Conservation (phyloP, 2,888 invertebrate genomes). For the Himalopsyche tibetana region DNA sequence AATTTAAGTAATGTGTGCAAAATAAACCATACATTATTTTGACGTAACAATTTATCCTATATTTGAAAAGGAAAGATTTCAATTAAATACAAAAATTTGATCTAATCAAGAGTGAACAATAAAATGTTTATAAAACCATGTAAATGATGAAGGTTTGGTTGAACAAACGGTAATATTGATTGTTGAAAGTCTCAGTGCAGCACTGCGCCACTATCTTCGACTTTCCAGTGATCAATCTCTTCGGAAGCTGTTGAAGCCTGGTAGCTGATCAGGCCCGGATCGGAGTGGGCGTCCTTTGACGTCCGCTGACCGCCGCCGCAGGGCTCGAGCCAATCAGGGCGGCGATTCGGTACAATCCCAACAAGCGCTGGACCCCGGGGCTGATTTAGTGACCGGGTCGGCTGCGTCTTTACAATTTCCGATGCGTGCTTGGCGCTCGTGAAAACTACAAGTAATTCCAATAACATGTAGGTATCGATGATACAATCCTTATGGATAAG, state of each 20-base stretch:
- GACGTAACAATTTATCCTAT: no score
- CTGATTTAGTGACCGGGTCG: slow-evolving; percentile 14
- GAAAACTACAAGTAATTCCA: not conserved
- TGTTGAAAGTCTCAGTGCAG: not conserved
- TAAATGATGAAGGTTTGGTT: no score
- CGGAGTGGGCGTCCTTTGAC: slow-evolving; percentile 13
- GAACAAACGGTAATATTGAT: no score
- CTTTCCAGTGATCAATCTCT: slow-evolving; percentile 15
- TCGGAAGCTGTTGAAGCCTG: slow-evolving; percentile 24
- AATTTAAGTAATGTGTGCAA: no score
- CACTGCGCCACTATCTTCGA: not conserved
- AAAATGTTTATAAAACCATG: no score
- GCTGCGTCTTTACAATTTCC: not conserved
- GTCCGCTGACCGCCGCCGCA: slow-evolving; percentile 21
- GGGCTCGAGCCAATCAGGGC: slow-evolving; percentile 10
- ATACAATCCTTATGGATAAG: not conserved
- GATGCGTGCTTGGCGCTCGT: slow-evolving; percentile 7
- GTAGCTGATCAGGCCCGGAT: slow-evolving; percentile 8
- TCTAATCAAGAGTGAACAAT: no score
- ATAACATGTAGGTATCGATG: not conserved
- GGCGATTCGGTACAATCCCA: not conserved
- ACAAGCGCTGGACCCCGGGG: not conserved
- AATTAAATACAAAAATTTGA: no score
- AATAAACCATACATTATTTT: no score
- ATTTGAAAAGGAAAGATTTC: no score